Percentiles rank a stretch among this genome's conserved stretches.
These are phyloP conservation scores for Diarsia brunnea DNA, from an alignment of 2,888 invertebrate genomes.

Conservation along the genomic window DNA sequence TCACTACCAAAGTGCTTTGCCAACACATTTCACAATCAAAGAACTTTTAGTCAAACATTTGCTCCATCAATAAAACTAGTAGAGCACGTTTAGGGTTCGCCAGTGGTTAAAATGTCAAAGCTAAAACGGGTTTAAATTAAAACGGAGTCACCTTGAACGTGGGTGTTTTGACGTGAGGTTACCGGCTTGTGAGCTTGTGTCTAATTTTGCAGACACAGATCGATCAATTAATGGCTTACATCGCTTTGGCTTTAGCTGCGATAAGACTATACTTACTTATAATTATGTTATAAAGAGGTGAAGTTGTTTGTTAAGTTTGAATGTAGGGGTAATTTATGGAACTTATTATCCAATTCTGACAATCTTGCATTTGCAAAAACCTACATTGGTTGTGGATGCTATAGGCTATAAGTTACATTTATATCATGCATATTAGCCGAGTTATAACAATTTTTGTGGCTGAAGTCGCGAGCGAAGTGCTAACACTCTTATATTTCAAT, in stretches of 20 bases:
- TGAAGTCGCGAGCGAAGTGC: no score
- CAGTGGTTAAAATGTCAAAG: conserved; percentile 44
- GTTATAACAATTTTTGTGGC: no score
- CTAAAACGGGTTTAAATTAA: conserved; percentile 34
- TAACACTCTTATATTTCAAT: conserved; percentile 9
- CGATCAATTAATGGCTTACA: conserved; percentile 53
- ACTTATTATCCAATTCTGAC: no score
- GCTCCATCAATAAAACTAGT: not conserved
- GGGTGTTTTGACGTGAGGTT: conserved; percentile 28
- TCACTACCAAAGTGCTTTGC: not conserved
- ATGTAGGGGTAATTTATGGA: no score
- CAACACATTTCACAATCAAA: not conserved
- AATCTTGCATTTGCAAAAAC: no score
- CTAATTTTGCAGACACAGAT: conserved; percentile 48
- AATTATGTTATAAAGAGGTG: no score
- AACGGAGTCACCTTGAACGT: conserved; percentile 51
- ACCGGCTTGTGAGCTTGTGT: conserved; percentile 13
- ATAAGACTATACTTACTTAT: not conserved
- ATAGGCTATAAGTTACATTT: no score
- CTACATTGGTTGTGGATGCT: no score
- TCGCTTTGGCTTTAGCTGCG: conserved; percentile 10
- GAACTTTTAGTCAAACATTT: conserved; percentile 6
- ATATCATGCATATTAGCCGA: no score
- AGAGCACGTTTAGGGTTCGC: conserved; percentile 4
- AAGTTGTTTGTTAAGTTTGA: no score